Base-by-base conservation (phyloP, 2,888 invertebrate species). In the Chymomyza procnemis region DNA sequence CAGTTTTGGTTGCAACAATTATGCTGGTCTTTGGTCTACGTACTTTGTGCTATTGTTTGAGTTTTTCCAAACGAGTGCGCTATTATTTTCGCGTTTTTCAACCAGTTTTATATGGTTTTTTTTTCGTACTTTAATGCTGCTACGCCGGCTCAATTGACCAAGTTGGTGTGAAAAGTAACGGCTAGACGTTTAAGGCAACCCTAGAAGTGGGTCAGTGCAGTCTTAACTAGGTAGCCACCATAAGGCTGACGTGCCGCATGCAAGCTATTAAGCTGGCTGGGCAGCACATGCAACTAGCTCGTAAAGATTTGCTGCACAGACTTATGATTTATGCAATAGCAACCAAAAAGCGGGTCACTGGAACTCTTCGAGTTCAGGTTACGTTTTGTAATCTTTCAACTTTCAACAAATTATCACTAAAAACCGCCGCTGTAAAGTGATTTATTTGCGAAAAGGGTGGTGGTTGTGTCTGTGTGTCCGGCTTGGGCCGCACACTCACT, bases 161-260 rank as follows among this genome's bases (percentile, higher is more conserved):
- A 41, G 34, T 73, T 61, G 70, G 74, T 84, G 82, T 78, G 76
- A 84, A 82, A 84, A 78, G 67, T 82, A 82, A 82, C 82, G 82
- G 82, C 62, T 54, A 26, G 67, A 59, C 16, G 55, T 71, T 69
- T 62, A 26, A 16, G 30, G 34, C n/a, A 41, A 18, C 41, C 14
- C 61, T 22, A 70, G 81, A 79, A 82, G 79, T 82, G 80, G 82
- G 85, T 82, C 82, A 84, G 67, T 48, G 79, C 82, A 84, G 67
- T 48, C 54, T 41, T 19, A 8, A 41, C 12, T 52, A 55, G 34
- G 21, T 58, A 61, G n/a, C n/a, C n/a, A n/a, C n/a, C n/a, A n/a
- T n/a, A n/a, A n/a, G n/a, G n/a, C 61, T 78, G 66, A 75, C 80
- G 85, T 82, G 82, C 71, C 63, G 60, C 82, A 82, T 82, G 82